phyloP scores from a whole-genome alignment of 1,140 invertebrate genomes.

The Neodiprion lecontei region DNA sequence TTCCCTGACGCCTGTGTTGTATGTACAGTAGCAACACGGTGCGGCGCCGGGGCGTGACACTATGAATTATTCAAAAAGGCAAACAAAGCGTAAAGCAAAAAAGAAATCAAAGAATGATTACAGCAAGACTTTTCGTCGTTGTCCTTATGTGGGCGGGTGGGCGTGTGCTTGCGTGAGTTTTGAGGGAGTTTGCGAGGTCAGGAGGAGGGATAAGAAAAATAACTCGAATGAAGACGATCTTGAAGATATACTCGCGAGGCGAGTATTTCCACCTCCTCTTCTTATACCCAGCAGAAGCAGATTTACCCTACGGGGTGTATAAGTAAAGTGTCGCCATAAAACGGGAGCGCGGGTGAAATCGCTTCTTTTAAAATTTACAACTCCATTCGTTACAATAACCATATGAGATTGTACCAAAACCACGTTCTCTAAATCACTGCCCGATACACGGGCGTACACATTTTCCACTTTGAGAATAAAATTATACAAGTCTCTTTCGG shows the following conservation, averaged over 20 bases:
- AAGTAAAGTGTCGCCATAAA: constrained; percentile 11
- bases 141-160: not conserved
- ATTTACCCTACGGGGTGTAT: not conserved
- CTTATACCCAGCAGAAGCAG: not conserved
- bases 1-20: too few species aligned
- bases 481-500: too few species aligned
- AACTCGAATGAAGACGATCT: not conserved
- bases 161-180: too few species aligned
- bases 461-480: too few species aligned
- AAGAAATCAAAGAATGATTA: too few species aligned
- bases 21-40: too few species aligned
- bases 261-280: not conserved
- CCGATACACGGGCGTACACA: not conserved
- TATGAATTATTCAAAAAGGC: too few species aligned
- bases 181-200: too few species aligned
- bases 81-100: too few species aligned
- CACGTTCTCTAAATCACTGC: too few species aligned
- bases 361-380: constrained; percentile 12
- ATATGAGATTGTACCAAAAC: not conserved
- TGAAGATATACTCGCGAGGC: not conserved
- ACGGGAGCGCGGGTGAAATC: constrained; percentile 3
- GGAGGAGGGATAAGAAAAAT: too few species aligned
- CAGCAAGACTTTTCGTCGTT: not conserved
- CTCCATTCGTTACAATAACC: constrained; percentile 1
- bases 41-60: too few species aligned